Evolutionary conservation across 2,888 invertebrate genomes (phyloP), one percentile per base, ranked within the genome.

Genomic region (Conchocele bisecta): DNA sequence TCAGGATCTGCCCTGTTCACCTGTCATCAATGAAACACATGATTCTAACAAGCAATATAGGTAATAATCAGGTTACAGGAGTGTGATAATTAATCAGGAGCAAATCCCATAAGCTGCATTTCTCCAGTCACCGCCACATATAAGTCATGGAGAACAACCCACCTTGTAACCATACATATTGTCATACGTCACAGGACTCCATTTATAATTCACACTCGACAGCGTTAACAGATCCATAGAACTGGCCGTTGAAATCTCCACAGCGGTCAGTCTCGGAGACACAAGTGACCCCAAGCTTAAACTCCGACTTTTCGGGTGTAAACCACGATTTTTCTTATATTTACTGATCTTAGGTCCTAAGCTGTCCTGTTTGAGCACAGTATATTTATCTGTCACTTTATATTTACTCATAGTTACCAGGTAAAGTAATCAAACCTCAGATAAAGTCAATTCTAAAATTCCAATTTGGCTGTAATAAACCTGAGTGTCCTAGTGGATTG

Each of bases 121-220:
- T n/a, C n/a, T n/a, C n/a, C n/a, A n/a, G n/a, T n/a, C n/a, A n/a
- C n/a, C n/a, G n/a, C n/a, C n/a, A n/a, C n/a, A n/a, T n/a, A n/a
- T n/a, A n/a, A n/a, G n/a, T n/a, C n/a, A n/a, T n/a, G n/a, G n/a
- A n/a, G n/a, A n/a, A n/a, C n/a, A n/a, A n/a, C n/a, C n/a, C 20
- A 76, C 76, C 76, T 76, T 76, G 63, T 65, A 76, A 48, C 76
- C 76, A 48, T 69, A 76, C 76, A 76, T 76, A 41, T 76, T 72
- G 58, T 76, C 76, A 63, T 72, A 64, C 22, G 68, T 60, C 22
- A 69, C 58, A 7, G 69, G 63, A 42, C 59, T 69, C 13, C 65
- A 65, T 28, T 76, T 76, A 7, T 61, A 58, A n/a, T 63, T 60
- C 22, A 42, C 58, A 22, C 57, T 48, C 1, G 56, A 24, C 22